phyloP scores from a whole-genome alignment of 2,113 vertebrate genomes.

The Dromas ardeola region DNA sequence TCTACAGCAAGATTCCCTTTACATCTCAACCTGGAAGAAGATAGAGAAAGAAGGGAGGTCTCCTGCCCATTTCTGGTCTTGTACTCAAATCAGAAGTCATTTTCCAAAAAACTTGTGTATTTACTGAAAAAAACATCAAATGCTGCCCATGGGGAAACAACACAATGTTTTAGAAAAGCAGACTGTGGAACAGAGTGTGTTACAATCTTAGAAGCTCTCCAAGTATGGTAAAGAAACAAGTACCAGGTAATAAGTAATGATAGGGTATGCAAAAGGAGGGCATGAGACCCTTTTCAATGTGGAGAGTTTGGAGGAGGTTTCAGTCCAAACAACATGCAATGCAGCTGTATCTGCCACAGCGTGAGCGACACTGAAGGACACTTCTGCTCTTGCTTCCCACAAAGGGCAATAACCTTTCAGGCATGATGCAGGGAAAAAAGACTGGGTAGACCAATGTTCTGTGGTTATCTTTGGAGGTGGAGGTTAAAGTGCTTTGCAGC shows the following conservation, averaged over 20 bases:
- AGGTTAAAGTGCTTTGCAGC: not conserved
- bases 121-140: not conserved
- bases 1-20: not conserved
- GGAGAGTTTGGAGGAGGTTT: not conserved
- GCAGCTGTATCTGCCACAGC: not conserved
- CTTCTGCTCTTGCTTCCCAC: not conserved
- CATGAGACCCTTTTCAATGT: not conserved
- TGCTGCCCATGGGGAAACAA: not conserved
- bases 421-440: not conserved
- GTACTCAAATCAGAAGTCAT: not conserved
- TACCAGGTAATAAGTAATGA: not conserved
- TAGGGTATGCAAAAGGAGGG: fast-evolving
- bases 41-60: not conserved
- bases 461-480: not conserved
- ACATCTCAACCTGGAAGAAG: not conserved
- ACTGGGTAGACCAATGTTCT: not conserved
- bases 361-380: not conserved
- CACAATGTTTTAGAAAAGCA: not conserved
- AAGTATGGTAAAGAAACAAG: not conserved
- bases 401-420: not conserved
- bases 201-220: not conserved
- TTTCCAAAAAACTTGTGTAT: not conserved
- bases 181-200: not conserved
- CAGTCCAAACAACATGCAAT: not conserved
- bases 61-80: not conserved